These are phyloP conservation scores for Gnatocerus cornutus DNA, from an alignment of 2,888 invertebrate species.

Conservation along the genomic window DNA sequence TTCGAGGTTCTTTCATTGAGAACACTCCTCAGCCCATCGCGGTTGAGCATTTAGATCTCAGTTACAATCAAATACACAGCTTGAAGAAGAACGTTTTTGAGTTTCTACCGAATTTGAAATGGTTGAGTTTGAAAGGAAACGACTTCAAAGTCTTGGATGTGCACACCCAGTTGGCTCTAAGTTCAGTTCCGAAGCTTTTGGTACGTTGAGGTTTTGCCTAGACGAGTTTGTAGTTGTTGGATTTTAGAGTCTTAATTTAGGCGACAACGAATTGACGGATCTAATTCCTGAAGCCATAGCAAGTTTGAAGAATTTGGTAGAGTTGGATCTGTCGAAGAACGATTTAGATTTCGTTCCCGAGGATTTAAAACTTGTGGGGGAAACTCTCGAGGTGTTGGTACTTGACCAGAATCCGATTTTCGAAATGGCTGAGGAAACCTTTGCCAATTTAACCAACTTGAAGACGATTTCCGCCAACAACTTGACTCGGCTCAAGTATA, in stretches of 20 bases:
- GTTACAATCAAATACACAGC: conserved; percentile 78
- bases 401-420: conserved; percentile 77
- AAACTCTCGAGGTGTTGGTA: conserved; percentile 74
- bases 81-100: conserved; percentile 77
- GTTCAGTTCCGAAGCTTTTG: conserved; percentile 61
- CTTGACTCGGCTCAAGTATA: conserved; percentile 73
- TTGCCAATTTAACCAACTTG: conserved; percentile 74
- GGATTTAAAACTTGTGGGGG: conserved; percentile 73
- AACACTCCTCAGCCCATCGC: conserved; percentile 74
- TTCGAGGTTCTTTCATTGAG: conserved; percentile 78
- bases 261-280: conserved; percentile 74
- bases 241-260: conserved; percentile 66
- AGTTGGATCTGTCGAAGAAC: conserved; percentile 77
- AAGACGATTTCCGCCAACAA: conserved; percentile 77
- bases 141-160: conserved; percentile 76
- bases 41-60: conserved; percentile 76
- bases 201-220: conserved; percentile 25
- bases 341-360: conserved; percentile 76
- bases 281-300: conserved; percentile 74
- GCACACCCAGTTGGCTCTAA: conserved; percentile 75
- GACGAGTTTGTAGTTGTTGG: not conserved
- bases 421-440: conserved; percentile 75
- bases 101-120: conserved; percentile 76
- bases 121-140: conserved; percentile 77
- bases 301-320: conserved; percentile 72